A percentile compares a stretch with the other conserved stretches of the same genome.
Evolutionary conservation across 2,113 vertebrate species (phyloP).

Genomic region (Oryzias melastigma): DNA sequence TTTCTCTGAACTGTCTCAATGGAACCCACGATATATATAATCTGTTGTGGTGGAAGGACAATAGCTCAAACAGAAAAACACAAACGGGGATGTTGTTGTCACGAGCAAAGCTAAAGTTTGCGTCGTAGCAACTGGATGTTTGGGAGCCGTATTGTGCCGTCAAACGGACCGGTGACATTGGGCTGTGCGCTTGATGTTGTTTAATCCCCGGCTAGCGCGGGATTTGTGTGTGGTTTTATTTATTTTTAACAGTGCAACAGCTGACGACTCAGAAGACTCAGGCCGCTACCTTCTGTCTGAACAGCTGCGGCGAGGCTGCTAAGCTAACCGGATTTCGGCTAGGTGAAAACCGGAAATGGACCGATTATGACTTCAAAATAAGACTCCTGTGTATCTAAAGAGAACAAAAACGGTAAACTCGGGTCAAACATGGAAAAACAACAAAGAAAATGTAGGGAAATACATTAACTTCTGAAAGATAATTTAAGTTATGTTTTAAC

Average conservation of each 20-base stretch:
- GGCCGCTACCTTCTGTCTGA: conserved; percentile 70
- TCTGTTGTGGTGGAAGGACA: too few relatives aligned
- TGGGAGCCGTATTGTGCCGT: conserved; percentile 4
- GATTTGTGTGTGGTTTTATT: conserved; percentile 77
- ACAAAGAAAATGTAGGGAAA: too few relatives aligned
- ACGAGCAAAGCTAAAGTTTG: conserved; percentile 50
- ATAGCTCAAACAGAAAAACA: too few relatives aligned
- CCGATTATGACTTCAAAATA: conserved; percentile 37
- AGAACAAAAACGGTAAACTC: background rate
- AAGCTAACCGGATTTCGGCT: background rate
- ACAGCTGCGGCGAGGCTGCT: conserved; percentile 61
- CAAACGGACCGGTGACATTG: conserved; percentile 45
- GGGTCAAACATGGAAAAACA: background rate
- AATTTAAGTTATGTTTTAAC: too few relatives aligned
- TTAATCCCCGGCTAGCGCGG: conserved; percentile 68
- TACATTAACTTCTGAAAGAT: too few relatives aligned
- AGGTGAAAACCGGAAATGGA: conserved; percentile 20
- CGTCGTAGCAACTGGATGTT: conserved; percentile 36
- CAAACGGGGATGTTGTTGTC: background rate
- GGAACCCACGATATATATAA: too few relatives aligned
- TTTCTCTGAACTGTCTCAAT: background rate
- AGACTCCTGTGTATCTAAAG: background rate
- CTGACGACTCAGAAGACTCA: conserved; percentile 69
- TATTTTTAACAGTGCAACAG: conserved; percentile 79
- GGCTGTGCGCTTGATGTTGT: conserved; percentile 35